Conservation (phyloP, 2,888 invertebrate genomes). For the Elgonia sp. region DNA sequence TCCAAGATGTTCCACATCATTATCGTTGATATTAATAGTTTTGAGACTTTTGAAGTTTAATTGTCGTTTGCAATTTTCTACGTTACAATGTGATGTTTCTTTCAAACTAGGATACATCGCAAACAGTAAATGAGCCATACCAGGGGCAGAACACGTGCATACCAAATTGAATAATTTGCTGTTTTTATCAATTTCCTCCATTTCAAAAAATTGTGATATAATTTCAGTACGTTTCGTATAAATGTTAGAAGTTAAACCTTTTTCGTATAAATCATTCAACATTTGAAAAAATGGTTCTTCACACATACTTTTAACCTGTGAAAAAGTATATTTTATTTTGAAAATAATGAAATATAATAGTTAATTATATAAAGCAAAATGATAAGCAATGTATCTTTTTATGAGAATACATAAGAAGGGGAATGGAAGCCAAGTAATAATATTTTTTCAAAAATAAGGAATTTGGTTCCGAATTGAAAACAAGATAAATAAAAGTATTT, state of each 20-base stretch:
- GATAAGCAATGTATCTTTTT: too few species aligned
- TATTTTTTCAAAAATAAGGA: too few species aligned
- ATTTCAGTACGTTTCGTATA: not conserved
- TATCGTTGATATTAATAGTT: not conserved
- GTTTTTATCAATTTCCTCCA: not conserved
- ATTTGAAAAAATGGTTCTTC: conserved; percentile 1
- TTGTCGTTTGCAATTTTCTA: not conserved
- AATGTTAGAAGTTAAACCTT: not conserved
- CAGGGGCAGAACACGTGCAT: not conserved
- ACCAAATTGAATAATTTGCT: not conserved
- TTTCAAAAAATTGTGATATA: not conserved
- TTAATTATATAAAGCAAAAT: too few species aligned
- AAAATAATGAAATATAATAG: too few species aligned
- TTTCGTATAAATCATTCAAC: not conserved
- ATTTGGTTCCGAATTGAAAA: too few species aligned
- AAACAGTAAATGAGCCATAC: not conserved
- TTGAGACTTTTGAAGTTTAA: not conserved
- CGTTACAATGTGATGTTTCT: not conserved
- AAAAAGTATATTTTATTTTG: too few species aligned
- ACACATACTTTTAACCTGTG: not conserved
- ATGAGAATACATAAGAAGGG: too few species aligned
- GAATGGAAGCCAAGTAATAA: too few species aligned
- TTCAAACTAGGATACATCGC: not conserved
- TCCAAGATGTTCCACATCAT: not conserved
- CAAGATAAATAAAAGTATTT: too few species aligned